Percentiles rank a stretch among this genome's conserved stretches.
Evolutionary conservation across 1,140 invertebrate species (phyloP).

Genomic region (Pseudomyrmex pallidus): DNA sequence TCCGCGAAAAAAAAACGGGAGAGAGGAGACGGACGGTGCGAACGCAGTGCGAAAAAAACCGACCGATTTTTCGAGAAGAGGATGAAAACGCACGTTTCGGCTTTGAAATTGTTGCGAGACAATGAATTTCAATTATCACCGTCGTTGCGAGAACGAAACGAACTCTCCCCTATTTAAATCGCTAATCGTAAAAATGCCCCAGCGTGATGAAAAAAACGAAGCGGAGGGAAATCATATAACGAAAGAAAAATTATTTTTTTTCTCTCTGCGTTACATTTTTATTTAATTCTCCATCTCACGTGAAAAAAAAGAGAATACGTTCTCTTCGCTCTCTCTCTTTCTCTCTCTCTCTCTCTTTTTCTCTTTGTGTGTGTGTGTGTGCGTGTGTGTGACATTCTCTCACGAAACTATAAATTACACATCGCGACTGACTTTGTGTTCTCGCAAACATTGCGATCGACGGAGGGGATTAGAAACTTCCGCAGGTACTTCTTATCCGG

Average conservation of each 20-base stretch:
- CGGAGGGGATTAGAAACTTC: constrained; percentile 34
- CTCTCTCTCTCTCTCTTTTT: too few species aligned
- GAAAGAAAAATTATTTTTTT: not conserved
- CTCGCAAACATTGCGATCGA: constrained; percentile 13
- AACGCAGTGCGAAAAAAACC: constrained; percentile 54
- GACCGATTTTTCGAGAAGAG: constrained; percentile 46
- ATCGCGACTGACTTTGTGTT: constrained; percentile 29
- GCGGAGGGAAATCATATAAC: not conserved
- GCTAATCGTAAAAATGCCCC: constrained; percentile 8
- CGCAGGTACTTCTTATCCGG: constrained; percentile 10
- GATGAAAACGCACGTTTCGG: constrained; percentile 1
- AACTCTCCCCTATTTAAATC: constrained; percentile 14
- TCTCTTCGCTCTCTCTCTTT: too few species aligned
- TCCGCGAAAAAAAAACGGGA: constrained; percentile 42
- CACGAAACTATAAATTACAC: not conserved
- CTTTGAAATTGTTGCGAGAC: constrained; percentile 65
- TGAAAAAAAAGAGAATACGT: too few species aligned
- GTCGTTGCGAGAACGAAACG: constrained; percentile 36
- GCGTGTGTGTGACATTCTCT: too few species aligned
- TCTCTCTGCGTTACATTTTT: not conserved
- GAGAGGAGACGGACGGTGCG: not conserved
- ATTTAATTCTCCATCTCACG: too few species aligned
- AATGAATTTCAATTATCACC: constrained; percentile 73
- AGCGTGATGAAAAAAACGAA: not conserved
- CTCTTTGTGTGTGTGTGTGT: too few species aligned